Percentiles rank a stretch among this genome's conserved stretches.
phyloP scores from a whole-genome alignment of 2,888 invertebrate species.

The Byasa hedistus region DNA sequence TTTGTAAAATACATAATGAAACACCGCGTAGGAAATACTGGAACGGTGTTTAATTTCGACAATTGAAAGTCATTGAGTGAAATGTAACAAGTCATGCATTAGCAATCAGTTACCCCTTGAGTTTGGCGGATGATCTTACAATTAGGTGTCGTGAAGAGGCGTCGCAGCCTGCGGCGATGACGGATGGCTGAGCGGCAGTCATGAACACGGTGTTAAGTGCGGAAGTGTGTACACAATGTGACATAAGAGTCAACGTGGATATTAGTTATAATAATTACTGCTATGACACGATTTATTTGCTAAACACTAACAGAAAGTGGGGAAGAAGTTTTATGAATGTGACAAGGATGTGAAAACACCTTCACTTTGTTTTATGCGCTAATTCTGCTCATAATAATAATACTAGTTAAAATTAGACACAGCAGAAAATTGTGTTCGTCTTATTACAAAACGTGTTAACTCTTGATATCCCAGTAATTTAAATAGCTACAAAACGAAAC shows the following conservation, averaged over 20 bases:
- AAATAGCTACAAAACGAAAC: too few species aligned
- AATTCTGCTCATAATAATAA: too few species aligned
- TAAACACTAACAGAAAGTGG: not conserved
- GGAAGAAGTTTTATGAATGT: not conserved
- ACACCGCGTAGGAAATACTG: not conserved
- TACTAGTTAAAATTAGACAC: too few species aligned
- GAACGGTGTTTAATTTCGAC: slow-evolving; percentile 42
- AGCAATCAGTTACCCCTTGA: slow-evolving; percentile 68
- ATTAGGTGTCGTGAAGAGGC: slow-evolving; percentile 67
- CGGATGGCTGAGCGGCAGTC: slow-evolving; percentile 70
- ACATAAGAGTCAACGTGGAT: slow-evolving; percentile 18
- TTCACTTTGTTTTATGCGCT: too few species aligned
- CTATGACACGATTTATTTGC: slow-evolving; percentile 19
- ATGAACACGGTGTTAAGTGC: slow-evolving; percentile 75
- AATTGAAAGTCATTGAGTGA: slow-evolving; percentile 37
- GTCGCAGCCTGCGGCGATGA: slow-evolving; percentile 61
- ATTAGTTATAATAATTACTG: slow-evolving; percentile 19
- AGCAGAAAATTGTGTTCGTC: too few species aligned
- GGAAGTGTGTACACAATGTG: slow-evolving; percentile 69
- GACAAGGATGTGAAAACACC: not conserved
- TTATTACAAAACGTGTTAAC: too few species aligned
- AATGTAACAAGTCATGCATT: slow-evolving; percentile 62
- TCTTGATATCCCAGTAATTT: too few species aligned
- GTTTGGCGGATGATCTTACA: slow-evolving; percentile 64
- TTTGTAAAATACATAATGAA: not conserved